Evolutionary conservation across 2,113 vertebrate genomes (phyloP), one percentile per base, ranked within the genome.

Genomic region (Nymphicus hollandicus): DNA sequence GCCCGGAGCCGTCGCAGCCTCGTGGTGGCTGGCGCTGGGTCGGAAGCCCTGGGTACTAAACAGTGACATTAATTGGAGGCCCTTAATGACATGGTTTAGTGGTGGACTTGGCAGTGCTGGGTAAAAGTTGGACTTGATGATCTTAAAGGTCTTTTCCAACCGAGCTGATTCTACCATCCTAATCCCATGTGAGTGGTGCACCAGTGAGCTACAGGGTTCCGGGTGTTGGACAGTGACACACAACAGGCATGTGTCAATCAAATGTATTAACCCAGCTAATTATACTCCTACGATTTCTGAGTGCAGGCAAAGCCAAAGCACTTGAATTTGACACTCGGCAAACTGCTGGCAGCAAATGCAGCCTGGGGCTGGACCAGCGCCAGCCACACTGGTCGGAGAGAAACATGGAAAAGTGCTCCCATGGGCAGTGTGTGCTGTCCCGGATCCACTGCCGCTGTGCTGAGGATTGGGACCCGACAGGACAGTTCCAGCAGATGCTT

Each of bases 401-500:
- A 46, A 44, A 56, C 1, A 4, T n/a, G 70, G 27, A 61, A 14
- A 70, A 71, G 61, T 3, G 53, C 2, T 6, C 31, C 53, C 0
- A 3, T 7, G 37, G 44, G 20, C 63, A 9, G 63, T 0, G 2
- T 6, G 0, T 11, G 4, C 2, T n/a, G 41, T 25, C 8, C 6
- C 3, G 44, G 24, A 65, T 22, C 33, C 23, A 1, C 33, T 0
- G 5, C 43, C 0, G 7, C 2, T 15, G 56, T 46, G 86, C 4
- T 50, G 24, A 43, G 44, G 25, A 6, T 1, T 6, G 49, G 33
- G 49, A 86, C 22, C 72, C 14, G 55, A 11, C 24, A 7, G 12
- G 1, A 2, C 1, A 4, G 72, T 65, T 53, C n/a, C 3, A 53
- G 71, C 10, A 22, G 71, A 52, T 9, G 47, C 58, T 56, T 69